Base-by-base conservation (phyloP, 2,113 vertebrate species). In the Galeopterus variegatus region DNA sequence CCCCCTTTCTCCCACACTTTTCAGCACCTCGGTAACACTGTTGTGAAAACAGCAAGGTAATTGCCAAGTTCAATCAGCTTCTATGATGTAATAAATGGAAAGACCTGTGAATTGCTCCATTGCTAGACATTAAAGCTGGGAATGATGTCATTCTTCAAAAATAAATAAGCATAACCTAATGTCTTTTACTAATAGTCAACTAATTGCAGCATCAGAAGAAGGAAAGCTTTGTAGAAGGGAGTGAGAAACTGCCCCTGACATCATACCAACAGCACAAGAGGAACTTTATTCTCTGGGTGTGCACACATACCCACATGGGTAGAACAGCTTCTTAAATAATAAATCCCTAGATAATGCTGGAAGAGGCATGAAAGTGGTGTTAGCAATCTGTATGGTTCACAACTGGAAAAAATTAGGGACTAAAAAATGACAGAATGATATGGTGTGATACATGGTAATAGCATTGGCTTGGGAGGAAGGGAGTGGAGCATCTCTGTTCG, bases 231-330 rank as follows among this genome's bases (percentile, higher is more conserved):
- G 98, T 99, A 98, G 93, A 45, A 82, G 92, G 97, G 98, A 97
- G 97, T 99, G 98, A 99, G 99, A 98, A 98, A 98, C 98, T 97
- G 98, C 95, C 96, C 97, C 98, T 99, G 99, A 99, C 99, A 99
- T 99, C 99, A 99, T 98, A 0, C 94, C 70, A 97, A 13, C 41
- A 62, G 98, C 98, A 99, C 99, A 99, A 99, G 98, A 98, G 98
- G 28, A 98, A 99, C 99, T 99, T 99, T 99, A 98, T 99, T 98
- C 98, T 99, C 98, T 94, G 52, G 24, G 97, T 95, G 86, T 96
- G 58, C 45, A 90, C 41, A 19, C 94, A 84, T 90, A 76, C 23
- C 77, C 41, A 36, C 97, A 84, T 36, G 7, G 85, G 98, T 80
- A 88, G 98, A 98, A 52, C 5, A 56, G 93, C 94, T 98, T 98